Base-by-base conservation (phyloP, 1,140 invertebrate species). In the Calliopsis andreniformis region DNA sequence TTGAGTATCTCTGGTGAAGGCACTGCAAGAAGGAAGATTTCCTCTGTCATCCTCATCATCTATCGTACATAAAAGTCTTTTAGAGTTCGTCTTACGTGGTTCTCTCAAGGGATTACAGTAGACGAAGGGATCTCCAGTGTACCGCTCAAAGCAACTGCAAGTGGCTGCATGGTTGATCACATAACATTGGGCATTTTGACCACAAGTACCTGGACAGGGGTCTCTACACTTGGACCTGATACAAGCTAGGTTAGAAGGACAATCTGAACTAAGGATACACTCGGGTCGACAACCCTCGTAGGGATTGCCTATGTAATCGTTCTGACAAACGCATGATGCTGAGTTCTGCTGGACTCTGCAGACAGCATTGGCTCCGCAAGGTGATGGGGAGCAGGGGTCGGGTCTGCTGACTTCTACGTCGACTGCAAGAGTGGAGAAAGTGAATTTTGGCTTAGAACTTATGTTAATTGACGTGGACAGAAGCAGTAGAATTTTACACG, bases 331-430 rank as follows among this genome's bases (percentile, higher is more conserved):
- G 85, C 95, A 96, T 43, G 87, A 88, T 18, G 88, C 86, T 20
- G 87, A 79, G 28, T 84, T 84, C 39, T 87, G 87, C 7, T 90
- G 84, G 32, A 88, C 85, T 16, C 89, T 84, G 70, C 93, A 94
- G 93, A 94, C 67, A 91, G 89, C 56, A 78, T 94, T 93, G 35
- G 84, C 80, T 18, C 95, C 95, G 89, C 97, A 98, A 3, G 96
- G 96, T 16, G 94, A 96, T 62, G 96, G 95, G 86, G 94, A 94
- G 86, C 96, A 97, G 1, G 95, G 96, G 90, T 95, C 94, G 23
- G 62, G 51, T 53, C 58, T 71, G 90, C 72, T 92, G 43, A 73
- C 53, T 66, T 78, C 66, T 69, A 86, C 81, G 68, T 92, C 90
- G 59, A 86, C 89, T 89, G n/a, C 28, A 61, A 71, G 5, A 12